Conservation (phyloP, 2,888 invertebrate species). For the Hipparchia sbordonii region DNA sequence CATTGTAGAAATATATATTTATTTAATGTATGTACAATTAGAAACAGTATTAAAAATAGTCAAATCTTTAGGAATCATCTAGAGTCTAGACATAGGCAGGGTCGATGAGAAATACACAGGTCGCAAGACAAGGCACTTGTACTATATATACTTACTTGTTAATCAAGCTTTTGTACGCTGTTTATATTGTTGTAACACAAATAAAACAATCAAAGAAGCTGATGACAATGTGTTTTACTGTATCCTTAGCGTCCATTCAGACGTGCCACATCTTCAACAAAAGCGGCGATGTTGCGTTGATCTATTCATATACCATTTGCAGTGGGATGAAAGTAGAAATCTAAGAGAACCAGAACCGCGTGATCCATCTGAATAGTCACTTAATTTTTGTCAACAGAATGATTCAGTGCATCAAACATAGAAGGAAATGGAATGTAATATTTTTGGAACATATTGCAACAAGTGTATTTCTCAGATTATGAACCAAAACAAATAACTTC, state of each 20-base stretch:
- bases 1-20: constrained; percentile 78
- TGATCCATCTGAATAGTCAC: not conserved
- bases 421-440: constrained; percentile 31
- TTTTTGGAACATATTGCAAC: constrained; percentile 10
- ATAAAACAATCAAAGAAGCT: not conserved
- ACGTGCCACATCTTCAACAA: too few species aligned
- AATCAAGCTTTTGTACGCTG: constrained; percentile 16
- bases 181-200: constrained; percentile 9
- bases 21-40: constrained; percentile 69
- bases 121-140: constrained; percentile 49
- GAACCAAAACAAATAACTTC: constrained; percentile 30
- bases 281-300: too few species aligned
- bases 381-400: not conserved
- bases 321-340: too few species aligned
- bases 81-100: constrained; percentile 54
- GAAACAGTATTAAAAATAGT: constrained; percentile 80
- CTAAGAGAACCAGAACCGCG: too few species aligned
- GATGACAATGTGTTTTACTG: constrained; percentile 8
- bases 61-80: constrained; percentile 73
- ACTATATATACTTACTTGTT: not conserved
- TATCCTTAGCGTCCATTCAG: not conserved
- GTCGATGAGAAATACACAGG: constrained; percentile 53
- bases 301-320: too few species aligned
- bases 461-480: constrained; percentile 37
- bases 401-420: not conserved